phyloP scores from a whole-genome alignment of 1,140 invertebrate species.

The Contarinia nasturtii region DNA sequence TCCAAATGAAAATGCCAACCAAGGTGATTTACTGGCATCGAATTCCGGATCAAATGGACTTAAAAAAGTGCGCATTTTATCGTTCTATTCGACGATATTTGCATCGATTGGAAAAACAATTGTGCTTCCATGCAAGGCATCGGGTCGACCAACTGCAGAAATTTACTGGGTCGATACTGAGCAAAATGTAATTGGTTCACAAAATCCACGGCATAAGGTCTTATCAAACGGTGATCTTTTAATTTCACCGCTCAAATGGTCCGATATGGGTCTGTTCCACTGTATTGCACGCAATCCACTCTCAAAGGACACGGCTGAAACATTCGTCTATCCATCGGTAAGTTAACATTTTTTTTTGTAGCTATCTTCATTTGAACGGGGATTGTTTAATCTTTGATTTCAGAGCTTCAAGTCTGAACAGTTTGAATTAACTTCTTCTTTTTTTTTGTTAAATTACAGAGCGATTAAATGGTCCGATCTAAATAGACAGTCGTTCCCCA shows the following conservation, averaged over 20 bases:
- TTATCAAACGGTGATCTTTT: conserved; percentile 50
- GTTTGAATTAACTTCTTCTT: too few relatives aligned
- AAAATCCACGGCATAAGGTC: conserved; percentile 23
- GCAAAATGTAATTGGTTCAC: conserved; percentile 25
- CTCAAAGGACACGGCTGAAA: conserved; percentile 39
- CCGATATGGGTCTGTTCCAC: conserved; percentile 60
- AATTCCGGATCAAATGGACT: conserved; percentile 16
- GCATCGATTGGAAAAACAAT: conserved; percentile 39
- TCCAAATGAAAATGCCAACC: conserved; percentile 12
- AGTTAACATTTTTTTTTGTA: conserved; percentile 14
- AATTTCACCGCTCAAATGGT: conserved; percentile 46
- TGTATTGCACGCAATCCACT: conserved; percentile 48
- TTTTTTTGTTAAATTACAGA: too few relatives aligned
- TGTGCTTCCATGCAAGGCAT: conserved; percentile 46
- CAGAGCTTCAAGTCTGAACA: too few relatives aligned
- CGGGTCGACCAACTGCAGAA: conserved; percentile 38
- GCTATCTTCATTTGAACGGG: too few relatives aligned
- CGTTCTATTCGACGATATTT: conserved; percentile 29
- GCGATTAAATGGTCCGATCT: not conserved
- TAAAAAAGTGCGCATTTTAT: conserved; percentile 29
- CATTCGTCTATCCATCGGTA: conserved; percentile 61
- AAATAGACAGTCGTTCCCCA: not conserved
- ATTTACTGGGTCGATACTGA: conserved; percentile 44
- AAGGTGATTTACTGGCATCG: not conserved
- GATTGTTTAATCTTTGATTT: too few relatives aligned